Evolutionary conservation across 2,113 vertebrate genomes (phyloP).

Genomic region (Scomber colias): DNA sequence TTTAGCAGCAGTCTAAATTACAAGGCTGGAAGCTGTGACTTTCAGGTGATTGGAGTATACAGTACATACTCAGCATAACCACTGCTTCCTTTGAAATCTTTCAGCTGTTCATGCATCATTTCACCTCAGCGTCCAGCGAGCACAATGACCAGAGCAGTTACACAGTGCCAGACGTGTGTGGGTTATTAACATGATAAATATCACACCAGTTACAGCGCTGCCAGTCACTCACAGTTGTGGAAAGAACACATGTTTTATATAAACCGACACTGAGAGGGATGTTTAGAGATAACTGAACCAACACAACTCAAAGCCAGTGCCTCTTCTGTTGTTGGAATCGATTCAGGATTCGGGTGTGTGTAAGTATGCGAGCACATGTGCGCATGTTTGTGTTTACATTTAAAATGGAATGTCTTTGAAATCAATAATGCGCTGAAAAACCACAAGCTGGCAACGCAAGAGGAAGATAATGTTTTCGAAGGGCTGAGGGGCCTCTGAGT

Average conservation of each 20-base stretch:
- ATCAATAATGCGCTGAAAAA: conserved; percentile 28
- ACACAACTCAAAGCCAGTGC: neutral
- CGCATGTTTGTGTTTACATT: conserved; percentile 42
- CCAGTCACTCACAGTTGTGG: conserved; percentile 31
- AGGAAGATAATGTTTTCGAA: neutral
- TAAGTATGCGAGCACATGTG: conserved; percentile 16
- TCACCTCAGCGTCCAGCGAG: conserved; percentile 54
- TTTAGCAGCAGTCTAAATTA: conserved; percentile 56
- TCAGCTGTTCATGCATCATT: conserved; percentile 69
- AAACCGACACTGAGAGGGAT: conserved; percentile 23
- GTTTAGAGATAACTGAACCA: conserved; percentile 15
- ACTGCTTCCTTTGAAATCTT: conserved; percentile 57
- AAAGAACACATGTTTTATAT: conserved; percentile 54
- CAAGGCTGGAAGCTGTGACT: conserved; percentile 43
- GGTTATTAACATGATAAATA: conserved; percentile 68
- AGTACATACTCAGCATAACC: conserved; percentile 19
- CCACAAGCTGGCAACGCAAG: conserved; percentile 3
- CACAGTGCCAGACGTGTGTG: conserved; percentile 62
- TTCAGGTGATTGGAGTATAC: conserved; percentile 45
- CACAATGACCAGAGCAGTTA: conserved; percentile 35
- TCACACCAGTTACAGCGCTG: conserved; percentile 40
- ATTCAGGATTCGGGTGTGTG: neutral
- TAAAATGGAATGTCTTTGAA: conserved; percentile 54
- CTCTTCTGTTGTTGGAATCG: conserved; percentile 8
- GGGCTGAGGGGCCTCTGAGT: conserved; percentile 30